Conservation (phyloP, 2,113 vertebrate genomes). For the Tupaia chinensis region DNA sequence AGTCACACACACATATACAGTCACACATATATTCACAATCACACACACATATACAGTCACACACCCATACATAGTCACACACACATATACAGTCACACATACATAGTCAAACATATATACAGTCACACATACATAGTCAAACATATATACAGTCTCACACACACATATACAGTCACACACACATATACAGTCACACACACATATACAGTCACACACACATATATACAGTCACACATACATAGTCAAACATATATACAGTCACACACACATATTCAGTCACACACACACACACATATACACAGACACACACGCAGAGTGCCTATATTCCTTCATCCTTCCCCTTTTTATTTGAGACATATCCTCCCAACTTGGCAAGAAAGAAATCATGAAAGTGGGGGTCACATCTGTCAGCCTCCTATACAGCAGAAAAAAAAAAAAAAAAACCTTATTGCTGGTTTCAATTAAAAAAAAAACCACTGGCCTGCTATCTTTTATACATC, state of each 20-base stretch:
- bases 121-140: no score
- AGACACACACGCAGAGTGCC: background rate
- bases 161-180: no score
- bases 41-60: background rate
- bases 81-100: background rate
- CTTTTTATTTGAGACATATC: constrained; percentile 34
- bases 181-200: no score
- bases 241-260: no score
- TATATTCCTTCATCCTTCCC: background rate
- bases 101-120: no score
- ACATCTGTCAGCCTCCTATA: background rate
- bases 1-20: background rate
- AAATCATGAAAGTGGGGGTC: constrained; percentile 12
- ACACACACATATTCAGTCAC: background rate
- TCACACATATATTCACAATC: background rate
- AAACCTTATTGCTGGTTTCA: background rate
- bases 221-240: no score
- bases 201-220: no score
- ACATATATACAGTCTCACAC: no score
- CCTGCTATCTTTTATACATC: background rate
- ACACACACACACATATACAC: background rate
- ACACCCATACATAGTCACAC: background rate
- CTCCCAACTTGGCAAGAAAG: background rate
- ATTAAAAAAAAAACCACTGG: background rate
- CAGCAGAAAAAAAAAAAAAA: background rate